Conservation (phyloP, 2,113 vertebrate genomes). For the Rhizomys pruinosus region DNA sequence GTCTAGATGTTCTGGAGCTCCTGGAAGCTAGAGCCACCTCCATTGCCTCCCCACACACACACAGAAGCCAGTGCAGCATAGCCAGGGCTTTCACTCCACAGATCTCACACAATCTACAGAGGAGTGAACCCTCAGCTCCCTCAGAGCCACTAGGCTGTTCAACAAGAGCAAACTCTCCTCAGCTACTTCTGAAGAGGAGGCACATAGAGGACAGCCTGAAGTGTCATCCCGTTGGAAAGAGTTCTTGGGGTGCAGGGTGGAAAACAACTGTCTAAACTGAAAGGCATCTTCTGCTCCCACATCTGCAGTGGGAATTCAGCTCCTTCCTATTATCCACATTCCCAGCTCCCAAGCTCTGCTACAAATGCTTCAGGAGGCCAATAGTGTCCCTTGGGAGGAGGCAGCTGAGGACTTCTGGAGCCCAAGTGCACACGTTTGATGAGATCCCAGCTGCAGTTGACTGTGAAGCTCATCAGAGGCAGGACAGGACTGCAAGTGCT, state of each 20-base stretch:
- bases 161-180: no score
- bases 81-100: not conserved
- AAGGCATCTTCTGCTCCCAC: not conserved
- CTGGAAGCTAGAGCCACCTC: not conserved
- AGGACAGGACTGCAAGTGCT: no score
- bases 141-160: not conserved
- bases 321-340: not conserved
- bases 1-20: not conserved
- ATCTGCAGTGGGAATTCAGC: fast-evolving
- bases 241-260: not conserved
- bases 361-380: not conserved
- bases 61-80: not conserved
- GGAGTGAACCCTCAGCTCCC: no score
- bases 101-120: not conserved
- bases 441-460: no score
- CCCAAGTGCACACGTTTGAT: not conserved
- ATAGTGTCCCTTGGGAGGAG: not conserved
- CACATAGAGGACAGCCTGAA: not conserved
- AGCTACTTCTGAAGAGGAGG: not conserved
- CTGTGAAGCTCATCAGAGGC: no score
- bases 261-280: no score
- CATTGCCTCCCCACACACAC: not conserved
- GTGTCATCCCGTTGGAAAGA: not conserved
- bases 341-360: not conserved
- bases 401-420: not conserved